phyloP scores from a whole-genome alignment of 2,888 invertebrate genomes.

The Lordiphosa fenestrarum region DNA sequence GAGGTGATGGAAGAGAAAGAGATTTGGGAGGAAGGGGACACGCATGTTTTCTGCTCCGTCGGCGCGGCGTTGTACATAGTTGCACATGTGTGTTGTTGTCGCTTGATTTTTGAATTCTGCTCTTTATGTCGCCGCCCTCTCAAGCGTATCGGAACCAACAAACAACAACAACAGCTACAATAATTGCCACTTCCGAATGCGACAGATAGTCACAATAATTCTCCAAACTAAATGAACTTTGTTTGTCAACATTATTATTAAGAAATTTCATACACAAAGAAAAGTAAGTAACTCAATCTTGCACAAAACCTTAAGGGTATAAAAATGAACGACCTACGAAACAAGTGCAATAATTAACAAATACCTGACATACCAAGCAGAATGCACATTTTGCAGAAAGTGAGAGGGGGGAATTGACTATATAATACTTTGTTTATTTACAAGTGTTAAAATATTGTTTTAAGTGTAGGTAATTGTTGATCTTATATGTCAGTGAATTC shows the following conservation, averaged over 20 bases:
- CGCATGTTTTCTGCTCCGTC: constrained; percentile 50
- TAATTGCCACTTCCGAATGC: constrained; percentile 54
- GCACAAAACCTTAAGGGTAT: no score
- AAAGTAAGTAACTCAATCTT: constrained; percentile 16
- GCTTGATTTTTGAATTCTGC: constrained; percentile 8
- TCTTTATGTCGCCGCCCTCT: constrained; percentile 39
- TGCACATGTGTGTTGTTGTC: constrained; percentile 33
- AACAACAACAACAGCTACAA: constrained; percentile 34
- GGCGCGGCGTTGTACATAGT: constrained; percentile 12
- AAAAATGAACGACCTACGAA: no score
- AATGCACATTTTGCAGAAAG: no score
- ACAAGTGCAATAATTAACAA: no score
- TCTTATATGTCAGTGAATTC: no score
- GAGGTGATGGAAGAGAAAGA: background rate
- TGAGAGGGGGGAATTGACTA: no score
- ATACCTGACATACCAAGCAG: no score
- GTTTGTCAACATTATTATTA: constrained; percentile 56
- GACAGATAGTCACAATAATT: constrained; percentile 15
- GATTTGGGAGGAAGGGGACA: constrained; percentile 19
- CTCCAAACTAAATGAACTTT: constrained; percentile 22
- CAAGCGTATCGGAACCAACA: constrained; percentile 44
- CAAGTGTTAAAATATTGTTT: no score
- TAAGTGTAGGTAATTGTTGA: no score
- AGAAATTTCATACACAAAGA: constrained; percentile 41
- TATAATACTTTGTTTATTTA: no score